Evolutionary conservation across 2,113 vertebrate species (phyloP), one percentile per base, ranked within the genome.

Genomic region (Hassar affinis): DNA sequence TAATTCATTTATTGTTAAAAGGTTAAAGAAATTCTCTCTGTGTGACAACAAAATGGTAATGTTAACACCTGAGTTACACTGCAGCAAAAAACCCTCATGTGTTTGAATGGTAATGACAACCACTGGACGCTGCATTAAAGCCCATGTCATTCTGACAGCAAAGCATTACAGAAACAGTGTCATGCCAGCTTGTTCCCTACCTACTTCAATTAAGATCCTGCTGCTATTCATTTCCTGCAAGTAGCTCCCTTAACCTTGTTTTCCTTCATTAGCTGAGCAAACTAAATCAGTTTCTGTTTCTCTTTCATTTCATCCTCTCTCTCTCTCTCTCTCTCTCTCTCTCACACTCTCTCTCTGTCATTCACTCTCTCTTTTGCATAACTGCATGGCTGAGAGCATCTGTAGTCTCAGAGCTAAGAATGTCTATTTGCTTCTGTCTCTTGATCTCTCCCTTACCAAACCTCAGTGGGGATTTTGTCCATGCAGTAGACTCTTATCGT

Each of bases 121-220:
- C 92, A 84, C 81, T 90, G 72, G 89, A 85, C 87, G 90, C 78
- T 85, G 84, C 74, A 59, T 83, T 89, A 52, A 81, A 80, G 51
- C 75, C 85, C 86, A 85, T 85, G 88, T 83, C 78, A 77, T 86
- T 77, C 51, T 42, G 72, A 75, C 75, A 84, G 59, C 25, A 75
- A 52, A 79, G 52, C n/a, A 56, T 71, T 45, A 54, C 54, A 69
- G 38, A 76, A 76, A 72, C 52, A 7, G 80, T 47, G 80, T 85
- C 78, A 76, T n/a, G 78, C 79, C 77, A 57, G 49, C 42, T 88
- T 89, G 88, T 78, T 88, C 86, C 89, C 91, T 90, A 91, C 91
- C 88, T 89, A 88, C 89, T 90, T 89, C 92, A 92, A 94, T 94
- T 94, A 94, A 87, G 80, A 88, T 86, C 94, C 90, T 85, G 91